Conservation (phyloP, 2,113 vertebrate genomes). For the Anhinga anhinga region DNA sequence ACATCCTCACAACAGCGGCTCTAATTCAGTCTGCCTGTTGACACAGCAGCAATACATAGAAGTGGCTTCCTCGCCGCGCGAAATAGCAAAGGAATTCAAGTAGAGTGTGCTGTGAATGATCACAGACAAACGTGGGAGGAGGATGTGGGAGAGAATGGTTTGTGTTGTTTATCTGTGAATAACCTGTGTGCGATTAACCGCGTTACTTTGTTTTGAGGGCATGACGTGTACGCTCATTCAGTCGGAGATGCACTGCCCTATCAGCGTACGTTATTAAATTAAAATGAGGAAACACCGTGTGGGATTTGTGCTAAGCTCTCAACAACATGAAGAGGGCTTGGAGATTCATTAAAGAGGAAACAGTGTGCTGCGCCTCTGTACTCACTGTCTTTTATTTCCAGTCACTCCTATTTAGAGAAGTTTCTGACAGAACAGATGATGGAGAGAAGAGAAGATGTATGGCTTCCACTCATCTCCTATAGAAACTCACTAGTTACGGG, state of each 20-base stretch:
- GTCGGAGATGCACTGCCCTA: background rate
- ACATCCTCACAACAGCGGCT: background rate
- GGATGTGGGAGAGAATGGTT: background rate
- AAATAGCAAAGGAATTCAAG: background rate
- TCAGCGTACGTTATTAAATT: background rate
- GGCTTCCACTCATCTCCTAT: constrained; percentile 98
- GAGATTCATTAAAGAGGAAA: background rate
- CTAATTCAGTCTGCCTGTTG: background rate
- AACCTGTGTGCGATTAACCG: background rate
- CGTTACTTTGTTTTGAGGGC: background rate
- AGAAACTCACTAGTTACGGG: constrained; percentile 96
- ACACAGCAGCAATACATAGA: background rate
- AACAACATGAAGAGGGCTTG: background rate
- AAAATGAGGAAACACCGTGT: background rate
- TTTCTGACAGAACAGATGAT: constrained; percentile 98
- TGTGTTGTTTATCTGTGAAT: background rate
- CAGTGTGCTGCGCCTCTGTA: background rate
- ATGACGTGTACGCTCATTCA: background rate
- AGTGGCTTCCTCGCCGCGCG: background rate
- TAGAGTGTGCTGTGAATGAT: background rate
- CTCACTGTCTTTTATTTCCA: constrained; percentile 47
- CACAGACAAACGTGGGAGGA: background rate
- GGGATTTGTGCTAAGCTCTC: background rate
- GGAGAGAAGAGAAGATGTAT: constrained; percentile 96
- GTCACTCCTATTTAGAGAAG: constrained; percentile 96